Conservation (phyloP, 2,888 invertebrate species). For the Nematopogon swammerdamellus region DNA sequence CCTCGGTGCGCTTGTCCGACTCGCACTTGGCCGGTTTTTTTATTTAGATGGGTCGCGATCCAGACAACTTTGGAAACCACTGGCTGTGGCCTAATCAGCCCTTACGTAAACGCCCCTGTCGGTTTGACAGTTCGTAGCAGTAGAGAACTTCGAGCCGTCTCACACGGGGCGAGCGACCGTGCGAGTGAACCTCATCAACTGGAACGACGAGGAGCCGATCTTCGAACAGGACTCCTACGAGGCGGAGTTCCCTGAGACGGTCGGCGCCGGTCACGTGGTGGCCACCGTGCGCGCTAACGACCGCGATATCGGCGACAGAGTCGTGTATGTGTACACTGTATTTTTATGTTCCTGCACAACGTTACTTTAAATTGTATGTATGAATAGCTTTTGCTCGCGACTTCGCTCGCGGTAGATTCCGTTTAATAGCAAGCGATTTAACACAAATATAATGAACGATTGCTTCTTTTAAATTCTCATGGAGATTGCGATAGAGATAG, state of each 20-base stretch:
- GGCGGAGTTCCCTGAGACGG: constrained; percentile 54
- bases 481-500: too few species aligned
- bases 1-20: too few species aligned
- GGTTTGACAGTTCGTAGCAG: constrained; percentile 30
- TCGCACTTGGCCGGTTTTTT: too few species aligned
- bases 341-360: too few species aligned
- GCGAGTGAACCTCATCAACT: constrained; percentile 56
- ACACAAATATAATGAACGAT: not conserved
- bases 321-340: constrained; percentile 57
- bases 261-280: constrained; percentile 40
- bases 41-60: too few species aligned
- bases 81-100: too few species aligned
- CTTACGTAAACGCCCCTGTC: too few species aligned
- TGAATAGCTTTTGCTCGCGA: too few species aligned
- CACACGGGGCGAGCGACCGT: constrained; percentile 35
- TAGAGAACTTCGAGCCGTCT: constrained; percentile 24
- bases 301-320: constrained; percentile 57
- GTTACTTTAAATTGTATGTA: not conserved
- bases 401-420: too few species aligned
- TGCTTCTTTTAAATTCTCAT: too few species aligned
- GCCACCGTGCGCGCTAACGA: constrained; percentile 55
- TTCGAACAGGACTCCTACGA: constrained; percentile 39
- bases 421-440: not conserved
- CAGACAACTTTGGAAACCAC: too few species aligned
- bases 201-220: constrained; percentile 69